Percentiles rank a stretch among this genome's conserved stretches.
phyloP scores from a whole-genome alignment of 2,888 invertebrate species.

The Pyrochroa serraticornis region DNA sequence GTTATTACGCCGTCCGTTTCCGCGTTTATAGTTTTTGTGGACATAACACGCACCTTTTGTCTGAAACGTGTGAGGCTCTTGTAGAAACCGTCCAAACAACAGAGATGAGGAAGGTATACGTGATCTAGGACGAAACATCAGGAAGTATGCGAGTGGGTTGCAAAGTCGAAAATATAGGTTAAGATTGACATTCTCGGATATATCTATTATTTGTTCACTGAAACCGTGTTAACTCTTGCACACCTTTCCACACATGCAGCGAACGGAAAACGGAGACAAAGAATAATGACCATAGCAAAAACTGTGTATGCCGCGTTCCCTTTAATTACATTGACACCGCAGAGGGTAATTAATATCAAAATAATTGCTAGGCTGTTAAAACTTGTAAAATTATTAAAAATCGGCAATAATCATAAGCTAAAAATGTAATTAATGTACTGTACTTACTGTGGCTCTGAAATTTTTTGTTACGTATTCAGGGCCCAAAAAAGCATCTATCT shows the following conservation, averaged over 20 bases:
- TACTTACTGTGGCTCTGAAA: too few relatives aligned
- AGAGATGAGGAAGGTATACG: slow-evolving; percentile 14
- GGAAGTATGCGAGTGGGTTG: slow-evolving; percentile 11
- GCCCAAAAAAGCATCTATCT: too few relatives aligned
- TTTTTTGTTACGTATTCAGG: too few relatives aligned
- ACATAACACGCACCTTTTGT: slow-evolving; percentile 9
- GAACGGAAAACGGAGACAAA: slow-evolving; percentile 2
- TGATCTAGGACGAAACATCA: slow-evolving; percentile 22
- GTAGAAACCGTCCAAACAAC: neutral
- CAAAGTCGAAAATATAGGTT: slow-evolving; percentile 13
- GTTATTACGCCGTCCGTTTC: slow-evolving; percentile 3
- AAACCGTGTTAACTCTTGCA: slow-evolving; percentile 11
- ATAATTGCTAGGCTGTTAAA: too few relatives aligned
- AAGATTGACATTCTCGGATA: slow-evolving; percentile 5
- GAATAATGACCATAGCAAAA: slow-evolving; percentile 5
- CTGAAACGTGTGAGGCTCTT: neutral
- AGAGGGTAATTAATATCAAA: too few relatives aligned
- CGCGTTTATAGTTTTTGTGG: slow-evolving; percentile 12
- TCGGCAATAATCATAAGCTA: too few relatives aligned
- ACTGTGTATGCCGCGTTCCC: neutral
- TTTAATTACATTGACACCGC: too few relatives aligned
- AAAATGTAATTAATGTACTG: too few relatives aligned
- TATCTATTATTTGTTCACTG: slow-evolving; percentile 16
- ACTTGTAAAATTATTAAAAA: too few relatives aligned
- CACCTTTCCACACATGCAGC: too few relatives aligned